Evolutionary conservation across 2,797 vertebrate species (phyloP).

Genomic region (Craterocephalus amniculus): DNA sequence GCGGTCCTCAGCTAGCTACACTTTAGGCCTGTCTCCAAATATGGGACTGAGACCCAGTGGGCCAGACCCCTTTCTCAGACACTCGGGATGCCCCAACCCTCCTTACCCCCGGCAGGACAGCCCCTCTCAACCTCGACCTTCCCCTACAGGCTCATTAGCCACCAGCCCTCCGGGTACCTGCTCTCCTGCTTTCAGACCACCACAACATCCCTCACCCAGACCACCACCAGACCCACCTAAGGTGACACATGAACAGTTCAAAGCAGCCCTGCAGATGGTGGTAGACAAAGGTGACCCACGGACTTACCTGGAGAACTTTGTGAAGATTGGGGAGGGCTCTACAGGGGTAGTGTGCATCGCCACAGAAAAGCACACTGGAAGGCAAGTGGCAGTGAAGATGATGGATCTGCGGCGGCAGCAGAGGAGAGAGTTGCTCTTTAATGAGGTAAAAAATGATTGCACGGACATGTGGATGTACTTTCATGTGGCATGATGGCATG

Average conservation of each 20-base stretch:
- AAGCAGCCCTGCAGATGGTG: constrained; percentile 97
- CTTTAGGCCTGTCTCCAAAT: constrained; percentile 85
- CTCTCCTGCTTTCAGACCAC: constrained; percentile 89
- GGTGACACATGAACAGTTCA: constrained; percentile 98
- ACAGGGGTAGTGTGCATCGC: constrained; percentile 97
- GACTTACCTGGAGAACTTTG: constrained; percentile 93
- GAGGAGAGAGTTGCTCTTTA: constrained; percentile 96
- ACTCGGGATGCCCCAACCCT: constrained; percentile 86
- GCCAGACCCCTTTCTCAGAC: constrained; percentile 82
- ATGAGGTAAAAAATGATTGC: constrained; percentile 85
- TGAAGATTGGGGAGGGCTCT: constrained; percentile 98
- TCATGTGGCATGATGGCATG: background rate
- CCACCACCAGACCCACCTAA: constrained; percentile 88
- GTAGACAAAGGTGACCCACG: constrained; percentile 97
- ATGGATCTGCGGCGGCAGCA: constrained; percentile 98
- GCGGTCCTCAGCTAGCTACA: constrained; percentile 86
- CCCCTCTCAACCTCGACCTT: constrained; percentile 87
- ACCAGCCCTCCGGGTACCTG: constrained; percentile 92
- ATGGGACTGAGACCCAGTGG: constrained; percentile 80
- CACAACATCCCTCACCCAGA: constrained; percentile 85
- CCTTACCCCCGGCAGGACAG: constrained; percentile 83
- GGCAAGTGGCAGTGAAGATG: constrained; percentile 98
- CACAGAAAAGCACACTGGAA: constrained; percentile 93
- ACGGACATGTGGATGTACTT: constrained; percentile 2
- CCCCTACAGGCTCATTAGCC: constrained; percentile 91